These are phyloP conservation scores for Muscicapa adusta DNA, from an alignment of 2,113 vertebrate genomes.

Conservation along the genomic window DNA sequence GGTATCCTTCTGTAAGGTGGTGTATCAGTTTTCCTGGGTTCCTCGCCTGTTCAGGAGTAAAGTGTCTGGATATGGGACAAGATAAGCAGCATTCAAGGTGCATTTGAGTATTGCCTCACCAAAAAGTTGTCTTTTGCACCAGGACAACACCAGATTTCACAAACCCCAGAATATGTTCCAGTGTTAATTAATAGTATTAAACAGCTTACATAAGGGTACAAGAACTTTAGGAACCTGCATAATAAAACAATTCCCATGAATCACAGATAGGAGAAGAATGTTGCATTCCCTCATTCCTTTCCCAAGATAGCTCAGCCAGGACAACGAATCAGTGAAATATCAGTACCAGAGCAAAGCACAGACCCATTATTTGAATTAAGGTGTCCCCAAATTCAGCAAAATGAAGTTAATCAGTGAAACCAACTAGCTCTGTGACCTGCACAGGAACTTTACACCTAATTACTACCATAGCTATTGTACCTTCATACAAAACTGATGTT, in stretches of 20 bases:
- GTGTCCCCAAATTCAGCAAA: background rate
- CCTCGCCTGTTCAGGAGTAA: background rate
- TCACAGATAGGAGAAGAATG: background rate
- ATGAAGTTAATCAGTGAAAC: background rate
- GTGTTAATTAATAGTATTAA: background rate
- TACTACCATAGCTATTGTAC: background rate
- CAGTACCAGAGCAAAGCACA: background rate
- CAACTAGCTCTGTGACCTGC: background rate
- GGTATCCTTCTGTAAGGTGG: background rate
- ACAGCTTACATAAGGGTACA: background rate
- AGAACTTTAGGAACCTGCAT: background rate
- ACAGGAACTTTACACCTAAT: background rate
- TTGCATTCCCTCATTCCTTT: background rate
- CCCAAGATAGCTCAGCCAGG: background rate
- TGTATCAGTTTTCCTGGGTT: background rate
- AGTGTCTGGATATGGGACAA: background rate
- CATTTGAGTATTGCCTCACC: background rate
- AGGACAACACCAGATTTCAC: background rate
- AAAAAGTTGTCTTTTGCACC: background rate
- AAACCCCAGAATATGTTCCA: background rate
- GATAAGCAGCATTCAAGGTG: background rate
- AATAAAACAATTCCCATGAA: background rate
- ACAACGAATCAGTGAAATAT: background rate
- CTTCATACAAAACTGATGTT: background rate
- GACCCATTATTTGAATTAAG: background rate